These are phyloP conservation scores for Acrossocheilus wenchowensis DNA, from an alignment of 2,797 vertebrate species.

Conservation along the genomic window DNA sequence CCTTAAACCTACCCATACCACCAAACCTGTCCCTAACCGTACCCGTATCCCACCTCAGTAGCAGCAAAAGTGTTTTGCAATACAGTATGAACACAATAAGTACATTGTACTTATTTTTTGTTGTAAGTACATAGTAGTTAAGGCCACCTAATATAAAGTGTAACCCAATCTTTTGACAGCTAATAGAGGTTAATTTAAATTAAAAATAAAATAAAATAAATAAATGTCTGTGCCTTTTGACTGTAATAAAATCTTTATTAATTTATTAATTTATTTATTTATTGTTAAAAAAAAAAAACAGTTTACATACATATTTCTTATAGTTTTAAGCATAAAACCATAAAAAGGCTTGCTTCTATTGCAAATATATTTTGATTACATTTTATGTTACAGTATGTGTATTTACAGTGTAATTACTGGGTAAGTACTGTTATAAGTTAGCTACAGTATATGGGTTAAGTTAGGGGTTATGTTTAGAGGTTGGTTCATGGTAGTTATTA, in stretches of 20 bases:
- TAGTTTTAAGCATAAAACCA: not conserved
- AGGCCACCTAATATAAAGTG: too few species aligned
- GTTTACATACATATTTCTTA: not conserved
- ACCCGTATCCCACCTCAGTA: too few species aligned
- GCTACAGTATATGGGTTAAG: not conserved
- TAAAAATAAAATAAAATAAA: not conserved
- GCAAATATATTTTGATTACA: not conserved
- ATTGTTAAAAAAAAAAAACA: not conserved
- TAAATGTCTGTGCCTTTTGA: slow-evolving; percentile 41
- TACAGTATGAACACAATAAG: too few species aligned
- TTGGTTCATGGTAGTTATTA: not conserved
- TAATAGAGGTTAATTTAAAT: not conserved
- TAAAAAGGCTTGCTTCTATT: not conserved
- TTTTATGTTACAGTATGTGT: not conserved
- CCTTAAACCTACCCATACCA: too few species aligned
- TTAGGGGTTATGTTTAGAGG: not conserved
- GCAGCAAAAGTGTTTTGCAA: too few species aligned
- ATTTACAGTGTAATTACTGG: not conserved
- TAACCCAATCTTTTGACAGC: not conserved
- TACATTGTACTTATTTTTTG: too few species aligned
- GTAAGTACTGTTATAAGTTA: not conserved
- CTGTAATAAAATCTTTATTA: not conserved
- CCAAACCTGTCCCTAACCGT: too few species aligned
- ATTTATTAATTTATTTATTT: not conserved
- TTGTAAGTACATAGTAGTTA: too few species aligned